Evolutionary conservation across 2,113 vertebrate genomes (phyloP), one percentile per base, ranked within the genome.

Genomic region (Speoplatyrhinus poulsoni): DNA sequence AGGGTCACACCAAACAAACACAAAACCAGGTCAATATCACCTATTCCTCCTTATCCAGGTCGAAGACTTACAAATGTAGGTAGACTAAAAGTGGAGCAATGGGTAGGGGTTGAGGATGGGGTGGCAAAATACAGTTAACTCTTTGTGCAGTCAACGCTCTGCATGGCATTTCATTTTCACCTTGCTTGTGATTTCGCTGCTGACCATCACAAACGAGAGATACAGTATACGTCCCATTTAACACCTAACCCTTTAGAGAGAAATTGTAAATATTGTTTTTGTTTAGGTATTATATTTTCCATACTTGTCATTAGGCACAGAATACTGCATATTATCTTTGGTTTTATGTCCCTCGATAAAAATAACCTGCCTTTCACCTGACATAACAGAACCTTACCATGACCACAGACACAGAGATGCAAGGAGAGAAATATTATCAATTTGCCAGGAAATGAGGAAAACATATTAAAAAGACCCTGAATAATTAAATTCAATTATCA

Each of bases 401-500:
- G 70, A 13, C 52, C 64, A 72, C 46, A 74, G 75, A 88, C 73
- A 80, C 56, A 19, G 41, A 72, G 63, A 86, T 77, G 71, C 67
- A 50, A 58, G 69, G 64, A 70, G 72, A 65, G 58, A 70, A 64
- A 61, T 65, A 75, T 87, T 87, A 88, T 88, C 83, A 83, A 82
- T 90, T 90, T 86, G 57, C 62, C 56, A 75, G 85, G 85, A 87
- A 87, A 85, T 88, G 79, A 89, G 81, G 62, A 85, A 87, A 84
- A 82, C 83, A 87, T 81, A 88, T 87, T 88, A 87, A 69, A 87
- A 81, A 74, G 82, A 87, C 60, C 57, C 70, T 73, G 84, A 90
- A 90, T 90, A 88, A 92, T 92, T 92, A 87, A 90, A 90, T 90
- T 88, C 68, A 93, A 90, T 90, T 89, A 87, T 87, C 80, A 87